Evolutionary conservation across 2,113 vertebrate species (phyloP).

Genomic region (Astatotilapia flaviijosephi): DNA sequence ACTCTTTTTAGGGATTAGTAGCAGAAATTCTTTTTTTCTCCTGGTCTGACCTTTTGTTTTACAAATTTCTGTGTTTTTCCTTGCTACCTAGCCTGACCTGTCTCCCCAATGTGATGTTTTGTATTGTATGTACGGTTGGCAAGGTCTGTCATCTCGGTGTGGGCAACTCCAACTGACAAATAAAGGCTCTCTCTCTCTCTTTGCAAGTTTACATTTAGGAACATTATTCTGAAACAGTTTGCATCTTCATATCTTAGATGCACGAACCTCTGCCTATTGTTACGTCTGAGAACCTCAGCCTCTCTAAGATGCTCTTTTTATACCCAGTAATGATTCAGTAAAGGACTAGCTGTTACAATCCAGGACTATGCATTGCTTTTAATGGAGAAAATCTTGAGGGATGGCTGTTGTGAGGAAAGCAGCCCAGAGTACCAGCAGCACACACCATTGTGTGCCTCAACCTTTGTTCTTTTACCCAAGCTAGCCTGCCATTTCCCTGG

Average conservation of each 20-base stretch:
- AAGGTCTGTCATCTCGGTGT: not conserved
- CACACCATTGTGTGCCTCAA: not conserved
- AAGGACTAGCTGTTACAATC: not conserved
- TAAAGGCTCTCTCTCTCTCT: not conserved
- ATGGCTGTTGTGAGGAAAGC: not conserved
- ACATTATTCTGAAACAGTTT: not conserved
- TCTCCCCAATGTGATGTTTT: not conserved
- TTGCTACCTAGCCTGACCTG: not conserved
- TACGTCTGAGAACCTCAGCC: not conserved
- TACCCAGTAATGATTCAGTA: not conserved
- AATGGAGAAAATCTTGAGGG: not conserved
- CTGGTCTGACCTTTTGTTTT: not conserved
- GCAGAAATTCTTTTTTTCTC: not conserved
- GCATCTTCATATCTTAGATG: not conserved
- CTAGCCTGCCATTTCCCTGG: fast-evolving
- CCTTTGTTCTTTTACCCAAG: fast-evolving
- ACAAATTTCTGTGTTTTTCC: not conserved
- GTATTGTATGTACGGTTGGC: fast-evolving
- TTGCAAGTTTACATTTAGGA: not conserved
- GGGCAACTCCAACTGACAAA: not conserved
- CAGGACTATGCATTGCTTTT: not conserved
- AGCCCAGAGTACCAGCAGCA: not conserved
- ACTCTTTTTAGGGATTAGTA: not conserved
- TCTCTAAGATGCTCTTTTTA: not conserved
- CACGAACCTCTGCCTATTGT: not conserved